These are phyloP conservation scores for Huso huso DNA, from an alignment of 2,797 vertebrate species.

Conservation along the genomic window DNA sequence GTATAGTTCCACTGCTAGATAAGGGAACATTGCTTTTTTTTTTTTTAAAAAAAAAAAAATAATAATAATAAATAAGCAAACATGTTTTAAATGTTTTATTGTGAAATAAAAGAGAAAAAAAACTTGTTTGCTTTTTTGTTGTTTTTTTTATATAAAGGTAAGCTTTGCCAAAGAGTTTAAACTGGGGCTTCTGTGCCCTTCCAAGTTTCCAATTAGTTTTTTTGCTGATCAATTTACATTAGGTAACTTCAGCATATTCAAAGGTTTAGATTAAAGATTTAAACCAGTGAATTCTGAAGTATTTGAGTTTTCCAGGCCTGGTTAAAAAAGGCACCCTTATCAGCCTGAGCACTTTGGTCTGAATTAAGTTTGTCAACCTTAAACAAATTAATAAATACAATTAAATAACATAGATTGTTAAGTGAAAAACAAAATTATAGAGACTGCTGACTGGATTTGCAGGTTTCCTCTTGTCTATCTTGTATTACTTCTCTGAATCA, in stretches of 20 bases:
- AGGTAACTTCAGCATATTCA: too few relatives aligned
- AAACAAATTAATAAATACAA: too few relatives aligned
- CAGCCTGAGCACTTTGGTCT: too few relatives aligned
- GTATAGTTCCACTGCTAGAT: too few relatives aligned
- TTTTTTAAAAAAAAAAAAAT: constrained; percentile 1
- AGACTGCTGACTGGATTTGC: neutral
- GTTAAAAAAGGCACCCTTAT: too few relatives aligned
- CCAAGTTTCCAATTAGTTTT: constrained; percentile 22
- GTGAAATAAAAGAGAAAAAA: constrained; percentile 41
- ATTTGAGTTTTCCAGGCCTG: too few relatives aligned
- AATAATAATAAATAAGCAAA: constrained; percentile 34
- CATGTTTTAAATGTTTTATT: constrained; percentile 54
- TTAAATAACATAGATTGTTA: too few relatives aligned
- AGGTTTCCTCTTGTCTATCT: neutral
- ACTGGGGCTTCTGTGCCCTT: constrained; percentile 32
- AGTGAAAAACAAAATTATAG: neutral
- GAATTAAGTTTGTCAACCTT: too few relatives aligned
- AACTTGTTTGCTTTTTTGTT: constrained; percentile 37
- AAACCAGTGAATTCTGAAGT: too few relatives aligned
- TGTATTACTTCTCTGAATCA: neutral
- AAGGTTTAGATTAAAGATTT: too few relatives aligned
- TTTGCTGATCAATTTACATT: too few relatives aligned
- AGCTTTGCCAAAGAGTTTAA: constrained; percentile 65
- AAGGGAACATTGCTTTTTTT: too few relatives aligned
- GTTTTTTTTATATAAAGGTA: constrained; percentile 30